Percentiles rank a stretch among this genome's conserved stretches.
These are phyloP conservation scores for Disparrhopalites patrizii DNA, from an alignment of 2,888 invertebrate genomes.

Conservation along the genomic window DNA sequence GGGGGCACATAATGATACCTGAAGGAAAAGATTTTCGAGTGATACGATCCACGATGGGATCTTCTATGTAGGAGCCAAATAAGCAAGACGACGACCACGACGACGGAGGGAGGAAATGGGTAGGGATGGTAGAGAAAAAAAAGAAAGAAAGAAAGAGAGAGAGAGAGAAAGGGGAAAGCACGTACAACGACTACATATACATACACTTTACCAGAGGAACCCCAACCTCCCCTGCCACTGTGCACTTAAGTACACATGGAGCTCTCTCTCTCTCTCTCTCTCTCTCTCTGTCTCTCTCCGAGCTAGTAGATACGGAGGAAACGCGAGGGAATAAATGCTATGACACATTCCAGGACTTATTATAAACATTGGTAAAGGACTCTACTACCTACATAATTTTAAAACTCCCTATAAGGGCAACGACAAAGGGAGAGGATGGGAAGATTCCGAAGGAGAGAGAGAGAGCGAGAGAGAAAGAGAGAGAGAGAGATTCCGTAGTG, in stretches of 20 bases:
- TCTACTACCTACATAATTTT: no score
- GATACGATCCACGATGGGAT: constrained; percentile 31
- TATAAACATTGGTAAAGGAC: no score
- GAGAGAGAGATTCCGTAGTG: constrained; percentile 3
- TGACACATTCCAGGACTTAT: background rate
- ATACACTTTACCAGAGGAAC: no score
- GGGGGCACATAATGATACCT: constrained; percentile 27
- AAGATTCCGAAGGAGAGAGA: constrained; percentile 1
- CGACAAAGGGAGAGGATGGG: constrained; percentile 17
- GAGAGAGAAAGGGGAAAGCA: background rate
- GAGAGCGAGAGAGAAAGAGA: constrained; percentile 5
- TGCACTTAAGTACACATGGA: no score
- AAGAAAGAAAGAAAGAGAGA: background rate
- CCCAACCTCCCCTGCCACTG: no score
- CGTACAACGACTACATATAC: no score
- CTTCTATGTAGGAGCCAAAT: constrained; percentile 5
- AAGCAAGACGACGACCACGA: constrained; percentile 4
- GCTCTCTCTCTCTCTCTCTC: no score
- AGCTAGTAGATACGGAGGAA: no score
- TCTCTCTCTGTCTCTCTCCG: no score
- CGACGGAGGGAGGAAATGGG: background rate
- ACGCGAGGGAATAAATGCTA: no score
- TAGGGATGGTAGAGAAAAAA: background rate
- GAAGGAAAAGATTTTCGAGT: constrained; percentile 31
- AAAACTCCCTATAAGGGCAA: background rate